A percentile compares a stretch with the other conserved stretches of the same genome.
Evolutionary conservation across 2,797 vertebrate genomes (phyloP).

Genomic region (Coregonus suidteri): DNA sequence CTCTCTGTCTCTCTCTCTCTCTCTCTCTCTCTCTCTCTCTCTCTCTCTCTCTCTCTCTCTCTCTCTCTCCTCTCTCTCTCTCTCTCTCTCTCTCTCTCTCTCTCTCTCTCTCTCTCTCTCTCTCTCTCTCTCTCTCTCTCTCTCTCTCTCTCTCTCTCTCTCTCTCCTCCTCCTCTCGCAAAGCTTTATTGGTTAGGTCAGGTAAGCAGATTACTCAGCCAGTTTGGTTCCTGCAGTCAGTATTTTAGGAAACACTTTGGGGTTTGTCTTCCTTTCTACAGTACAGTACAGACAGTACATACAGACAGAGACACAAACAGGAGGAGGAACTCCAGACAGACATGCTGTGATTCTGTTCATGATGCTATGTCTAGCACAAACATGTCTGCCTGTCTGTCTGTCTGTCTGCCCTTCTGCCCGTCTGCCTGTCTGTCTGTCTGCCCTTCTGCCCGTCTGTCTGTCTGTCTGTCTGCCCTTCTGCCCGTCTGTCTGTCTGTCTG

Average conservation of each 20-base stretch:
- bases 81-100: background rate
- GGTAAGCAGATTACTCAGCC: constrained; percentile 79
- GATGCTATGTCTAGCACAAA: background rate
- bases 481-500: too few relatives aligned
- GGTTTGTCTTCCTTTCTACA: background rate
- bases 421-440: too few relatives aligned
- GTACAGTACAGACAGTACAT: background rate
- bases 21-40: too few relatives aligned
- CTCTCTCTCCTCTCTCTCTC: too few relatives aligned
- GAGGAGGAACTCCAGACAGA: too few relatives aligned
- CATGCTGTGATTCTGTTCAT: background rate
- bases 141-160: background rate
- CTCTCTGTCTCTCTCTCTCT: too few relatives aligned
- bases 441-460: too few relatives aligned
- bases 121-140: background rate
- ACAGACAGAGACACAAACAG: background rate
- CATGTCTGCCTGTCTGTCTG: background rate
- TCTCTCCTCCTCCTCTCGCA: constrained; percentile 19
- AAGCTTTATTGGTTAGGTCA: constrained; percentile 71
- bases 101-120: background rate
- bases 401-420: too few relatives aligned
- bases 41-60: fast-evolving
- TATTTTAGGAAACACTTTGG: constrained; percentile 60
- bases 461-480: too few relatives aligned
- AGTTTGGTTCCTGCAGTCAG: constrained; percentile 66